Base-by-base conservation (phyloP, 1,140 invertebrate genomes). In the Trachymyrmex cornetzi region DNA sequence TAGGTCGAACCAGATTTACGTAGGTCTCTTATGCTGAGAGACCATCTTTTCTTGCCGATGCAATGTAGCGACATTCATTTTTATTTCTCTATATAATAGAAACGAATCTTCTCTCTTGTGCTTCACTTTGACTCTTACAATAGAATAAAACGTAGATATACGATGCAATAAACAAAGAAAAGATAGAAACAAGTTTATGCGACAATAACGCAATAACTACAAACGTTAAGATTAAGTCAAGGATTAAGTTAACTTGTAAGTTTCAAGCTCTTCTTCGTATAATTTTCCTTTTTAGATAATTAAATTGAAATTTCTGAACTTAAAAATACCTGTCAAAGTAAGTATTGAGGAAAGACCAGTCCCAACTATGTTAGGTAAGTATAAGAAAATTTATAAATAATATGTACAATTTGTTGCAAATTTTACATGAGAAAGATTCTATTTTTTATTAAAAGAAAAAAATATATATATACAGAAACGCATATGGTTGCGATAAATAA, bases 61-160 rank as follows among this genome's bases (percentile, higher is more conserved):
- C 66, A 44, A 88, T n/a, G 24, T 19, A 12, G 53, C 38, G 7
- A 57, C 63, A 48, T 55, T 63, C 67, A 59, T 34, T 34, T 64
- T 77, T 53, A 72, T 84, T 57, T 4, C 7, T 63, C 12, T 64
- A 57, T 55, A 69, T 74, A 88, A 88, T 90, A 69, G 86, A 90
- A 82, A 86, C 59, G 74, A n/a, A 72, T 79, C 88, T 77, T 86
- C 85, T 81, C 44, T 85, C 27, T 66, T 9, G 44, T 50, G 24
- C 34, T 38, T 53, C 34, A 72, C 77, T 84, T 89, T 22, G 50
- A 86, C 44, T n/a, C 59, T 89, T 57, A 27, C 30, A n/a, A 63
- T n/a, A 55, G 16, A 24, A 12, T 81, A 27, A 71, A 48, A 67
- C 50, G 1, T 67, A 44, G 38, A 89, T 77, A 75, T 75, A 80